Evolutionary conservation across 1,140 invertebrate genomes (phyloP).

Genomic region (Plutomurus gul): DNA sequence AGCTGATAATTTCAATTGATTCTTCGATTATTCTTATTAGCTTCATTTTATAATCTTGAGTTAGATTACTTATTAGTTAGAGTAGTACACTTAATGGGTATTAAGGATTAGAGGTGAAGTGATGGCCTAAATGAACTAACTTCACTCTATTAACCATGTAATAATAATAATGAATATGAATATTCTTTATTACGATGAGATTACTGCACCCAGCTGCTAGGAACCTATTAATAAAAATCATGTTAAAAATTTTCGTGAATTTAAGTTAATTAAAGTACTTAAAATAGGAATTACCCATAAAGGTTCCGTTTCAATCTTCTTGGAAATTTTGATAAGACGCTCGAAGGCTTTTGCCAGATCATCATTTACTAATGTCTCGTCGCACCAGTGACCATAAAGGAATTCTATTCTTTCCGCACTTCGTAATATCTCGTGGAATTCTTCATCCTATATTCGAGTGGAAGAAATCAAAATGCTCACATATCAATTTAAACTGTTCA

Average conservation of each 20-base stretch:
- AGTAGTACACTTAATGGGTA: neutral
- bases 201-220: constrained; percentile 9
- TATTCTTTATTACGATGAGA: neutral
- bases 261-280: too few species aligned
- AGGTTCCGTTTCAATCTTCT: constrained; percentile 87
- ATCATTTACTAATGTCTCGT: constrained; percentile 79
- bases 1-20: neutral
- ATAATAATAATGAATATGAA: neutral
- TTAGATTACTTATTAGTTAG: too few species aligned
- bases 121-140: neutral
- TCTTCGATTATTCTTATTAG: neutral
- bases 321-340: constrained; percentile 78
- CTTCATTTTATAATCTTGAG: too few species aligned
- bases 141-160: neutral
- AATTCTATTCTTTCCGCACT: constrained; percentile 89
- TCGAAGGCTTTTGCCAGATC: constrained; percentile 85
- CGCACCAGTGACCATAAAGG: constrained; percentile 92
- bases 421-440: constrained; percentile 87
- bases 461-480: neutral
- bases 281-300: constrained; percentile 95
- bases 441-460: constrained; percentile 74
- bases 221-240: too few species aligned
- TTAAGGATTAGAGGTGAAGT: neutral
- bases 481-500: neutral
- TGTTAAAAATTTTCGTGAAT: too few species aligned